Percentiles rank a stretch among this genome's conserved stretches.
phyloP scores from a whole-genome alignment of 2,888 invertebrate species.

The Rhingia campestris region DNA sequence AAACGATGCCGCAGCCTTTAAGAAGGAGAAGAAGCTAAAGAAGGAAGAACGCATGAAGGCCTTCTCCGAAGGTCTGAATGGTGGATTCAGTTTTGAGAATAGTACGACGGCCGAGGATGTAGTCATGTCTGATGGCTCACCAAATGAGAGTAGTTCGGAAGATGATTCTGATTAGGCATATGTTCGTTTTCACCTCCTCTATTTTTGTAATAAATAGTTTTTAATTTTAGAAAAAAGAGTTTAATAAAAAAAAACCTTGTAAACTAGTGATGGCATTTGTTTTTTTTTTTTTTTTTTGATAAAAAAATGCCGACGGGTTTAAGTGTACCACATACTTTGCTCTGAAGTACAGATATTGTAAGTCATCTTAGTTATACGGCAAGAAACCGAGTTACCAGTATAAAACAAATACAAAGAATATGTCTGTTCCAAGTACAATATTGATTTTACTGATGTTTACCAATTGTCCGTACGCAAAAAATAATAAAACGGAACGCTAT shows the following conservation, averaged over 20 bases:
- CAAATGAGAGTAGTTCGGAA: slow-evolving; percentile 21
- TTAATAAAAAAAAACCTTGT: slow-evolving; percentile 27
- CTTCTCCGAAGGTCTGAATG: slow-evolving; percentile 78
- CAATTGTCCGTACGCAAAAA: too few species aligned
- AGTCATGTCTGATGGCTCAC: slow-evolving; percentile 50
- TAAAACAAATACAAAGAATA: too few species aligned
- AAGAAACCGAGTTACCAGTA: too few species aligned
- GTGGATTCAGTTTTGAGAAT: slow-evolving; percentile 75
- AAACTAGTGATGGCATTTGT: neutral
- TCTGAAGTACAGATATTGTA: too few species aligned
- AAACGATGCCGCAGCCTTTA: slow-evolving; percentile 69
- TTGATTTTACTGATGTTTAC: too few species aligned
- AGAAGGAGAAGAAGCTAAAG: slow-evolving; percentile 77
- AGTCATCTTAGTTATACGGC: too few species aligned
- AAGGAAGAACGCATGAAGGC: slow-evolving; percentile 78
- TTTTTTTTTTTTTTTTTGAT: neutral
- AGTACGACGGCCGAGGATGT: slow-evolving; percentile 31
- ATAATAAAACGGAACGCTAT: too few species aligned
- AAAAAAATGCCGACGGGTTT: too few species aligned
- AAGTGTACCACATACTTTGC: too few species aligned
- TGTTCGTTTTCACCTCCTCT: slow-evolving; percentile 1
- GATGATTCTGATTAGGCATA: slow-evolving; percentile 27
- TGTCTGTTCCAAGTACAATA: too few species aligned
- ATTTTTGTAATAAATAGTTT: slow-evolving; percentile 32
- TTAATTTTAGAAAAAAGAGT: slow-evolving; percentile 6